Evolutionary conservation across 64 coral and sea anemone genomes (phyloP).

Genomic region (Orbicella faveolata): DNA sequence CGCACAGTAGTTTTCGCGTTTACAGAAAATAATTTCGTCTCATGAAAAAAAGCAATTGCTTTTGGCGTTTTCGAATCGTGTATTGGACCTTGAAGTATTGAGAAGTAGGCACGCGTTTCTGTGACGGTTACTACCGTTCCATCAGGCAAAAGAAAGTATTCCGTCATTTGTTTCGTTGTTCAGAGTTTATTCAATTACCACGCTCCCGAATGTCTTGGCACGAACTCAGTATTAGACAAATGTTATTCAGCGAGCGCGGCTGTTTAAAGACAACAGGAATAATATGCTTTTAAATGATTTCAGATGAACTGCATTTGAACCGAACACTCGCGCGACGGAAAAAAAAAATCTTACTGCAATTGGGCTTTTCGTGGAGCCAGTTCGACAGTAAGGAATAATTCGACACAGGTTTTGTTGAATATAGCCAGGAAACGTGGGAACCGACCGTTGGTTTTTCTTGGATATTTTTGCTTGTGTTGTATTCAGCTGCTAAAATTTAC

Average conservation of each 20-base stretch:
- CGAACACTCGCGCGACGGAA: background rate
- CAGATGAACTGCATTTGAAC: background rate
- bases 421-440: background rate
- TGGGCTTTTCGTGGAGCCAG: background rate
- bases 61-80: background rate
- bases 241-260: background rate
- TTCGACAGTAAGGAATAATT: background rate
- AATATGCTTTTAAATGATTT: background rate
- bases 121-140: background rate
- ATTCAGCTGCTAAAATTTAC: background rate
- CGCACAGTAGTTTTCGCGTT: background rate
- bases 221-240: background rate
- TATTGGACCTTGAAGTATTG: background rate
- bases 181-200: background rate
- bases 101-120: background rate
- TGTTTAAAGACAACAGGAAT: background rate
- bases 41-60: background rate
- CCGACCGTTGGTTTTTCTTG: background rate
- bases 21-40: background rate
- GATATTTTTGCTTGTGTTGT: background rate
- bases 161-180: background rate
- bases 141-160: background rate
- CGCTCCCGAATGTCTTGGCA: slow-evolving; percentile 1
- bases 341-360: background rate
- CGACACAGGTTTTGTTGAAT: background rate